Base-by-base conservation (phyloP, 2,797 vertebrate genomes). In the Lagodon rhomboides region DNA sequence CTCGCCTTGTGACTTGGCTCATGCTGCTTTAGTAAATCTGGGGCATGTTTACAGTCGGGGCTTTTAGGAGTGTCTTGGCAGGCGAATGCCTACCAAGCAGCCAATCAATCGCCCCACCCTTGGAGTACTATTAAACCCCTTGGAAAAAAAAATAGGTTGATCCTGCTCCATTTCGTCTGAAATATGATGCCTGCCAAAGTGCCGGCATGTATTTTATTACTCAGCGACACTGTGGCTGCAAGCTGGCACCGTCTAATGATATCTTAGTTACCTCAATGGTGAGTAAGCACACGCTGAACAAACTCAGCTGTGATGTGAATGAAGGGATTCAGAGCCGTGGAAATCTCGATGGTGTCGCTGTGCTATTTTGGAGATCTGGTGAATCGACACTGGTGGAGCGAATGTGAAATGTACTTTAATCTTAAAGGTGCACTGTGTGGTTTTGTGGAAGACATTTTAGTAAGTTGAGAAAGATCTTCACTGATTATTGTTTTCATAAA, bases 1-100 rank as follows among this genome's bases (percentile, higher is more conserved):
- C 73, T 71, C 80, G 78, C 85, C 90, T 88, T 91, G 91, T 91
- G 90, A 93, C 86, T 90, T 88, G 79, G 89, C 92, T 91, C 76
- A 76, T 23, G 68, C 80, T 82, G 82, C 89, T 77, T 82, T 77
- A 85, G 90, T 86, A 88, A 91, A 92, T 93, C 91, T 87, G 87
- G 89, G 86, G 58, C 87, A 86, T 93, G 90, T 93, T 93, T 93
- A 93, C 86, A 80, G 87, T 86, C 68, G 0, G 73, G 44, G 75
- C 78, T 86, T 81, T 85, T 68, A 80, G 72, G 73, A 91, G 84
- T 51, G 79, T 79, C 69, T 86, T 91, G 87, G 90, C 85, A 73
- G 75, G 67, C 73, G 6, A 53, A 68, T 65, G 68, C 81, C 80
- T 69, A 79, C 71, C 75, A 53, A 78, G 82, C 82, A 88, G 88